A percentile compares a stretch with the other conserved stretches of the same genome.
These are phyloP conservation scores for Carassius auratus DNA, from an alignment of 2,113 vertebrate genomes.

Conservation along the genomic window DNA sequence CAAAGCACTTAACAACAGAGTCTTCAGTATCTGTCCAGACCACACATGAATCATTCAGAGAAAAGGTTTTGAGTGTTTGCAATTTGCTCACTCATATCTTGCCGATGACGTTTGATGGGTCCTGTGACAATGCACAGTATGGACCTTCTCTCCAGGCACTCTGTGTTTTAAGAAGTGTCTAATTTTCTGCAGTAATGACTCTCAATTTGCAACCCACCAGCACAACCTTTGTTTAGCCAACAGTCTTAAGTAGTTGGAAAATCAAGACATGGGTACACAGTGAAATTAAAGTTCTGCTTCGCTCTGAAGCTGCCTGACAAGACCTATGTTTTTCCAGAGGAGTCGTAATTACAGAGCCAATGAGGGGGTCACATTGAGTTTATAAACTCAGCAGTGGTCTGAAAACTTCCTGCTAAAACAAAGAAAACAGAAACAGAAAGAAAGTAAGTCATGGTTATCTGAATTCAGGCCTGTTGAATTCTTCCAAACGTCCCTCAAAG, in stretches of 20 bases:
- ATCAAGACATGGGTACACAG: conserved; percentile 64
- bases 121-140: conserved; percentile 65
- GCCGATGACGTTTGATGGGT: conserved; percentile 57
- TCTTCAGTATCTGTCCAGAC: conserved; percentile 47
- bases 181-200: conserved; percentile 74
- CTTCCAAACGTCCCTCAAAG: conserved; percentile 71
- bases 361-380: conserved; percentile 77
- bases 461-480: conserved; percentile 75
- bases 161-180: conserved; percentile 68
- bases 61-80: conserved; percentile 25
- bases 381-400: conserved; percentile 58
- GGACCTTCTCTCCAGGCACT: conserved; percentile 59
- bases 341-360: conserved; percentile 75
- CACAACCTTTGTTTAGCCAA: conserved; percentile 71
- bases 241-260: conserved; percentile 68
- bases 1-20: neutral
- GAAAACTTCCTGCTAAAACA: conserved; percentile 61
- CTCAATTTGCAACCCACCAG: conserved; percentile 64
- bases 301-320: conserved; percentile 72
- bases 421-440: conserved; percentile 24
- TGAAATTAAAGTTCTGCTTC: conserved; percentile 75
- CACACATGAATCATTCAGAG: neutral
- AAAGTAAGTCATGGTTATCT: conserved; percentile 71
- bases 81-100: conserved; percentile 50
- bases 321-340: conserved; percentile 68